Evolutionary conservation across 2,797 vertebrate species (phyloP).

Genomic region (Apogon talboti): DNA sequence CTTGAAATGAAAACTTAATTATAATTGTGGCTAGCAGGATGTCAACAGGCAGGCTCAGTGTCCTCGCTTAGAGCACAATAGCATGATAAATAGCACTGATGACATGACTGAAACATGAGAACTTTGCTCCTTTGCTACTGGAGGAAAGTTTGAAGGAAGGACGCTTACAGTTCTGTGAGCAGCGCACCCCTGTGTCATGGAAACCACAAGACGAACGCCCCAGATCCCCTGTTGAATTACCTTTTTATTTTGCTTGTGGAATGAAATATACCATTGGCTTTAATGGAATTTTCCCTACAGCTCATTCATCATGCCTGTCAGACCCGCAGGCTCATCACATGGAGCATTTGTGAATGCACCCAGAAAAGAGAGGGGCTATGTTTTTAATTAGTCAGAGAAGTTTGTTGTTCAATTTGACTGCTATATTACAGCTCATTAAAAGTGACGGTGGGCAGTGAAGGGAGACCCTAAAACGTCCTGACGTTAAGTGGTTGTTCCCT

Average conservation of each 20-base stretch:
- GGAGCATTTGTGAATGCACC: slow-evolving; percentile 19
- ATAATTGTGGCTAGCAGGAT: slow-evolving; percentile 3
- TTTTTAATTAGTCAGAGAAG: slow-evolving; percentile 47
- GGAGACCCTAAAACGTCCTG: slow-evolving; percentile 21
- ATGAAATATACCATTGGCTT: slow-evolving; percentile 8
- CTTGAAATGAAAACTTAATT: slow-evolving; percentile 15
- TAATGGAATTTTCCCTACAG: slow-evolving; percentile 13
- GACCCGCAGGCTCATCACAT: slow-evolving; percentile 28
- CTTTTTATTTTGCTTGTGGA: slow-evolving; percentile 24
- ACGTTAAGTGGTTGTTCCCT: slow-evolving; percentile 13
- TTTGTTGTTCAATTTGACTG: slow-evolving; percentile 26
- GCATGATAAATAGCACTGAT: slow-evolving; percentile 55
- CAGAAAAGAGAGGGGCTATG: background rate
- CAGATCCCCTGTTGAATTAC: slow-evolving; percentile 20
- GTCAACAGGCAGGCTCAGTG: slow-evolving; percentile 7
- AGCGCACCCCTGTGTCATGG: slow-evolving; percentile 8
- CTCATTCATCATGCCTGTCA: slow-evolving; percentile 43
- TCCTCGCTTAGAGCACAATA: slow-evolving; percentile 36
- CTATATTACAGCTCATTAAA: slow-evolving; percentile 56
- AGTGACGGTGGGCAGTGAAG: slow-evolving; percentile 26
- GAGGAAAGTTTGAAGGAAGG: slow-evolving; percentile 13
- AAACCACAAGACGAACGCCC: slow-evolving; percentile 9
- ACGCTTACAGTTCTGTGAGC: background rate
- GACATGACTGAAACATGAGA: slow-evolving; percentile 74
- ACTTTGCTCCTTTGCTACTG: slow-evolving; percentile 3